A percentile compares a stretch with the other conserved stretches of the same genome.
phyloP scores from a whole-genome alignment of 1,140 invertebrate species.

The Orius insidiosus region DNA sequence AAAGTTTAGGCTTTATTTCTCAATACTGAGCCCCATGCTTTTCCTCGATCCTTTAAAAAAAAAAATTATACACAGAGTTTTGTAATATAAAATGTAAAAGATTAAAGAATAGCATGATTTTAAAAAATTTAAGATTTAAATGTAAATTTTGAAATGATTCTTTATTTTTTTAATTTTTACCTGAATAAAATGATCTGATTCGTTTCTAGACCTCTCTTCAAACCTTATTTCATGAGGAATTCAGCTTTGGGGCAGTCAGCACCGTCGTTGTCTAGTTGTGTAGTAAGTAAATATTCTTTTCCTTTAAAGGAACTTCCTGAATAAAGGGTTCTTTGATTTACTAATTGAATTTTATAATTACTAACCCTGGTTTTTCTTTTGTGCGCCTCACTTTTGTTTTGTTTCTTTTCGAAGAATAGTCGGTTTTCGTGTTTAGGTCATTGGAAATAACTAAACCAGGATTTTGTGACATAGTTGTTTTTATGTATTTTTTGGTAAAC shows the following conservation, averaged over 20 bases:
- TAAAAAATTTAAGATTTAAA: too few species aligned
- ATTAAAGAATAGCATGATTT: too few species aligned
- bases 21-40: too few species aligned
- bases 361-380: constrained; percentile 10
- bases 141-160: too few species aligned
- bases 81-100: too few species aligned
- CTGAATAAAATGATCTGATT: constrained; percentile 3
- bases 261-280: constrained; percentile 64
- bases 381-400: constrained; percentile 1
- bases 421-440: neutral
- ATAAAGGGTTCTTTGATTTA: constrained; percentile 1
- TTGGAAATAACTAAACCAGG: neutral
- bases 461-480: constrained; percentile 1
- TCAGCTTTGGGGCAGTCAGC: constrained; percentile 82
- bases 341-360: constrained; percentile 3
- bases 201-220: constrained; percentile 26
- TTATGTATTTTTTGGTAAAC: constrained; percentile 1
- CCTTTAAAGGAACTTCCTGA: neutral
- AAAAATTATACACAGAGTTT: too few species aligned
- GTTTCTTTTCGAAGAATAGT: neutral
- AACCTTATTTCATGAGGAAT: constrained; percentile 74
- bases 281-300: constrained; percentile 38
- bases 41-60: too few species aligned
- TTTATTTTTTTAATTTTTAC: neutral
- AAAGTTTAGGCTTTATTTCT: too few species aligned